Base-by-base conservation (phyloP, 2,797 vertebrate species). In the Ctenopoma kingsleyae region DNA sequence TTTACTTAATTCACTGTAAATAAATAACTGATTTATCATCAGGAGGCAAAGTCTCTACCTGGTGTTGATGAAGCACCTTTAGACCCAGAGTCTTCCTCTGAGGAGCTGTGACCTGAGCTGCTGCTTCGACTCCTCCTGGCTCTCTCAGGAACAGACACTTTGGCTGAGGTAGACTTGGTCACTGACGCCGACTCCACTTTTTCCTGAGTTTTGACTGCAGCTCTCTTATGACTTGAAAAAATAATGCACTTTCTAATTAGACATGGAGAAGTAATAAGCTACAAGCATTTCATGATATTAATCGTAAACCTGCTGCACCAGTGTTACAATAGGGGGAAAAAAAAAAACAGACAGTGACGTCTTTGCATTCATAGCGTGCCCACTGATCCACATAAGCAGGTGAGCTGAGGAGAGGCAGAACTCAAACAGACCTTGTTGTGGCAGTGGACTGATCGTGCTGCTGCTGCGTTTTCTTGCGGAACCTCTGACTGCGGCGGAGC, bases 81-180 rank as follows among this genome's bases (percentile, higher is more conserved):
- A 38, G 93, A 87, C 7, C 64, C 82, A 1, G 89, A 90, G n/a
- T 94, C 92, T 6, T 89, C 80, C 0, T 93, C 95, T 2, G 93
- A 95, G 6, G 96, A 96, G 53, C 93, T 94, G 84, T 94, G 93
- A 49, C 91, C 92, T 35, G 94, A 92, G 22, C 85, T 88, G 51
- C 87, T 94, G 74, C 87, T 82, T 35, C 81, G 59, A 73, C 56
- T 89, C 6, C 74, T 88, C 90, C 90, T 94, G 75, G 84, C 82
- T 89, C 94, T 89, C 84, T 95, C 71, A 53, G 92, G 87, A 81
- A 88, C 90, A 69, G 91, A 86, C 3, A 90, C 92, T 94, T 94
- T 96, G 86, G 94, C 89, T 94, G 94, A 96, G 92, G 96, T 95
- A 96, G 96, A 93, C 89, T 95, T 97, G 84, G 94, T 92, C 81